Evolutionary conservation across 2,797 vertebrate genomes (phyloP).

Genomic region (Botia almorhae): DNA sequence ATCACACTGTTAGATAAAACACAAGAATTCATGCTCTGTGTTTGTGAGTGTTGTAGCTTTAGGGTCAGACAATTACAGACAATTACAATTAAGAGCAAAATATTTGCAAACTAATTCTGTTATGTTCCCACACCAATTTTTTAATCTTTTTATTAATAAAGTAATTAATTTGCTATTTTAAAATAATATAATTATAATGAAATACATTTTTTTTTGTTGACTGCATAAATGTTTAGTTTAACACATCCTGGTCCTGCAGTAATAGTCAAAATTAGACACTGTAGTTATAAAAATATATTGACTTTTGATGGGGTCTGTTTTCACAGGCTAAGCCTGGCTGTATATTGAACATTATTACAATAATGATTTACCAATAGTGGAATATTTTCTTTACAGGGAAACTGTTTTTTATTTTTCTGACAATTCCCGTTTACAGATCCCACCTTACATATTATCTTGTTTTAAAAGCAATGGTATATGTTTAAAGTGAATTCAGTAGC

Average conservation of each 20-base stretch:
- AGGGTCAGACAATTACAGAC: not conserved
- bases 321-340: not conserved
- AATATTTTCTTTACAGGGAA: not conserved
- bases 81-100: not conserved
- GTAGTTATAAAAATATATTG: not conserved
- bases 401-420: not conserved
- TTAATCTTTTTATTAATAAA: not conserved
- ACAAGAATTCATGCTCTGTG: constrained; percentile 1
- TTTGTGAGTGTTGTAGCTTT: not conserved
- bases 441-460: not conserved
- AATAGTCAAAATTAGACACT: not conserved
- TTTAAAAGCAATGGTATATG: not conserved
- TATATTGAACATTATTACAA: not conserved
- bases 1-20: not conserved
- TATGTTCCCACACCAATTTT: not conserved
- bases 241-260: not conserved
- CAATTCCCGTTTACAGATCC: not conserved
- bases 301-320: not conserved
- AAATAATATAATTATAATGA: not conserved
- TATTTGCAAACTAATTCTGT: not conserved
- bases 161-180: not conserved
- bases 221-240: constrained; percentile 11
- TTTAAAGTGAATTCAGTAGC: not conserved
- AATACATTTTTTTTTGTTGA: not conserved
- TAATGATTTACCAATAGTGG: not conserved